Base-by-base conservation (phyloP, 2,888 invertebrate genomes). In the Heliconius ethilla region DNA sequence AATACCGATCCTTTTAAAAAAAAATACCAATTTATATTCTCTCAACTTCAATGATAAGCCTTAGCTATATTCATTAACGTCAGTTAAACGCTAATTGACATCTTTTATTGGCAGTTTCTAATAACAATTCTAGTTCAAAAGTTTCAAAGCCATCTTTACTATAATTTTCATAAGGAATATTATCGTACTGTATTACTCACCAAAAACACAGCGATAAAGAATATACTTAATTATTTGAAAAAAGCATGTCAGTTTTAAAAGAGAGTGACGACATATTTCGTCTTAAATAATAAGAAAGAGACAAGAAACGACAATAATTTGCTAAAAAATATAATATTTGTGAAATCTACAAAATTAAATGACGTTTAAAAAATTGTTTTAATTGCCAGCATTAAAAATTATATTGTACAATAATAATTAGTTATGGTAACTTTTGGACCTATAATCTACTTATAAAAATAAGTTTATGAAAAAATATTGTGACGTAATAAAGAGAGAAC, bases 381-480 rank as follows among this genome's bases (percentile, higher is more conserved):
- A 37, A 37, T 72, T 72, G 59, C 72, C 55, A 72, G 59, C 33
- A 72, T 72, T 72, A 15, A 59, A 59, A 72, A 72, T 59, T 72
- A 72, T 72, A 91, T 92, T 92, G 90, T 92, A 92, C 90, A 85
- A 65, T 72, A 85, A 86, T 75, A 85, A 86, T 76, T 75, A 70
- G 62, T 62, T 90, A 90, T 91, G 93, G 93, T 93, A 93, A 93
- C 93, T 88, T 88, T 89, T 89, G 86, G 87, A 40, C 86, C 88
- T 90, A 91, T 89, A 81, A 77, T 82, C 85, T 79, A 79, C 90
- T 90, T 91, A 83, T 83, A 82, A 83, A 85, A 84, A 85, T 86
- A 75, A 33, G 40, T 29, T 65, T 66, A 75, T 77, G n/a, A 75
- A 76, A 27, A 59, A 83, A 81, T 82, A 79, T 85, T 85, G 86